Percentiles rank a stretch among this genome's conserved stretches.
These are phyloP conservation scores for Trissolcus brochymenae DNA, from an alignment of 2,888 invertebrate species.

Conservation along the genomic window DNA sequence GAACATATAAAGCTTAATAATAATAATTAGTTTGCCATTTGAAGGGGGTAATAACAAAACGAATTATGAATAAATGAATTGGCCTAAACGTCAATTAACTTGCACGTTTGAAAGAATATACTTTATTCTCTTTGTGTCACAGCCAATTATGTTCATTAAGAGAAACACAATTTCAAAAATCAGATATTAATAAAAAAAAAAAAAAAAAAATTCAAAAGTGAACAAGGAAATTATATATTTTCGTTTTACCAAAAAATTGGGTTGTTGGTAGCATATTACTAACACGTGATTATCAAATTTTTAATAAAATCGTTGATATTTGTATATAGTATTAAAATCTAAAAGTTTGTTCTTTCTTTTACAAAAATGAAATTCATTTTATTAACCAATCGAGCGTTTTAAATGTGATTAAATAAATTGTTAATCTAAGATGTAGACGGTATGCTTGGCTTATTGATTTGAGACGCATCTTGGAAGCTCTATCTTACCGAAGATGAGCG, in stretches of 20 bases:
- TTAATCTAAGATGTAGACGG: neutral
- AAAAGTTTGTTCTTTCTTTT: too few relatives aligned
- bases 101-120: slow-evolving; percentile 21
- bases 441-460: slow-evolving; percentile 1
- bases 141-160: slow-evolving; percentile 18
- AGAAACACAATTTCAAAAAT: slow-evolving; percentile 9
- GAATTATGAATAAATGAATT: slow-evolving; percentile 36
- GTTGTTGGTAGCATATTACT: too few relatives aligned
- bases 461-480: slow-evolving; percentile 13
- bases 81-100: slow-evolving; percentile 28
- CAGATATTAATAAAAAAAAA: neutral
- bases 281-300: neutral
- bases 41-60: slow-evolving; percentile 29
- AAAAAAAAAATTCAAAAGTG: too few relatives aligned
- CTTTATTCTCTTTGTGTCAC: slow-evolving; percentile 17
- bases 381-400: neutral
- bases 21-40: slow-evolving; percentile 40
- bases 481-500: slow-evolving; percentile 21
- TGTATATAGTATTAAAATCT: neutral
- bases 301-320: neutral
- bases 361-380: neutral
- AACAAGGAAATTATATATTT: neutral
- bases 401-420: slow-evolving; percentile 1
- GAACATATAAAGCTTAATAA: slow-evolving; percentile 9
- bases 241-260: neutral